Conservation (phyloP, 2,888 invertebrate species). For the Coleophora flavipennella region DNA sequence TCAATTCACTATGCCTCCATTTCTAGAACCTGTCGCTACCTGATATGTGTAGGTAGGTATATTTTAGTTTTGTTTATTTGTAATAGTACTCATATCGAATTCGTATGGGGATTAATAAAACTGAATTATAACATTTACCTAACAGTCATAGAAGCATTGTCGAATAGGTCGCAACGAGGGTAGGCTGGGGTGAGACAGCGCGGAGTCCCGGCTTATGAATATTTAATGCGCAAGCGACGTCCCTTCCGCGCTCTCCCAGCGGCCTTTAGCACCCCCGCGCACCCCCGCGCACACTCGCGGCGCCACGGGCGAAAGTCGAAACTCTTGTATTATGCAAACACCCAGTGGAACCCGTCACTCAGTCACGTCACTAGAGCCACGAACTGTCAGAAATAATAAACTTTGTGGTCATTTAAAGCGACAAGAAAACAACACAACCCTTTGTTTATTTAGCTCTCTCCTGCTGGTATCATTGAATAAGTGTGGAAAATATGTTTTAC, state of each 20-base stretch:
- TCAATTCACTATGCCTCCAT: too few relatives aligned
- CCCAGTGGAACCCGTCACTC: constrained; percentile 5
- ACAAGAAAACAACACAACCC: too few relatives aligned
- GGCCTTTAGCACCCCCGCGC: constrained; percentile 27
- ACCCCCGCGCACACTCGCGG: constrained; percentile 27
- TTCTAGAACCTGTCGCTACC: too few relatives aligned
- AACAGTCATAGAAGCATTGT: background rate
- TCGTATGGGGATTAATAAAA: background rate
- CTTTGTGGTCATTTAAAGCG: too few relatives aligned
- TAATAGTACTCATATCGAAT: too few relatives aligned
- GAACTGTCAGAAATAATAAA: too few relatives aligned
- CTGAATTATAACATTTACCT: background rate
- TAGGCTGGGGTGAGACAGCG: constrained; percentile 18
- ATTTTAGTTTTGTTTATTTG: too few relatives aligned
- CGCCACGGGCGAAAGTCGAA: constrained; percentile 26
- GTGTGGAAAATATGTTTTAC: too few relatives aligned
- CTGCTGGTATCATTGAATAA: too few relatives aligned
- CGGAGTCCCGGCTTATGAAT: constrained; percentile 45
- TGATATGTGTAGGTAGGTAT: too few relatives aligned
- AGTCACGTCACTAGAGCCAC: background rate
- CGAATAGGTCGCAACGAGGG: constrained; percentile 9
- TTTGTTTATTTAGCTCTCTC: too few relatives aligned
- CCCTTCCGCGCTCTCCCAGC: too few relatives aligned
- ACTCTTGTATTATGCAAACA: constrained; percentile 36
- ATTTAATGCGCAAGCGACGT: constrained; percentile 36